These are phyloP conservation scores for Aphaenogaster floridana DNA, from an alignment of 1,140 invertebrate genomes.

Conservation along the genomic window DNA sequence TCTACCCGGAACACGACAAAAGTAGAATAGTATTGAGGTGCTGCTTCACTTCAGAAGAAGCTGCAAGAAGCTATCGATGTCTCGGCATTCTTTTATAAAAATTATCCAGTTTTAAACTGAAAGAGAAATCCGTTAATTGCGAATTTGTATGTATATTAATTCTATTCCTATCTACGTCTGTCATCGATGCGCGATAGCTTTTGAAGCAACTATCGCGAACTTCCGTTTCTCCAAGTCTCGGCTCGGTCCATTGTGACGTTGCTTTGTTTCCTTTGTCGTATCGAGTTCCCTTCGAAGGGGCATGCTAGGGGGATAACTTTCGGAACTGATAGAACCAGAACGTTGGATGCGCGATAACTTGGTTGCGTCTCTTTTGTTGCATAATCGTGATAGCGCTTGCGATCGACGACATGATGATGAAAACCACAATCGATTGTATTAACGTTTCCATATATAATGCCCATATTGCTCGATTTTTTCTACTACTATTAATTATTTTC, in stretches of 20 bases:
- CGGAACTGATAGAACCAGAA: slow-evolving; percentile 40
- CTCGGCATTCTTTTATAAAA: not conserved
- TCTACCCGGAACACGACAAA: not conserved
- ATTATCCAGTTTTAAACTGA: not conserved
- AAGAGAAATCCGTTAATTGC: not conserved
- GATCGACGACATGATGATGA: slow-evolving; percentile 42
- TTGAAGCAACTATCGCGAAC: slow-evolving; percentile 22
- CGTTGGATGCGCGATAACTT: slow-evolving; percentile 51
- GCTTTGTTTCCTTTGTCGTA: slow-evolving; percentile 6
- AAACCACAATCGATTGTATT: slow-evolving; percentile 16
- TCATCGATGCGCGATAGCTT: slow-evolving; percentile 24
- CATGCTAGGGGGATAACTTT: slow-evolving; percentile 53
- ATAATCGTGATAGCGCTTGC: slow-evolving; percentile 54
- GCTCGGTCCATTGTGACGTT: not conserved
- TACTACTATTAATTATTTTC: not conserved
- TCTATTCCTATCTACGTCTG: slow-evolving; percentile 4
- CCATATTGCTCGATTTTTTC: not conserved
- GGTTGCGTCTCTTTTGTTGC: slow-evolving; percentile 44
- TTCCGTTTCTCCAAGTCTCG: slow-evolving; percentile 20
- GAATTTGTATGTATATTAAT: not conserved
- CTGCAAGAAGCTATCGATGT: too few species aligned
- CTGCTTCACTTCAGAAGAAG: not conserved
- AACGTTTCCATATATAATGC: not conserved
- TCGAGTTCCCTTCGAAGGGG: slow-evolving; percentile 30
- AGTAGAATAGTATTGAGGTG: not conserved